A percentile compares a stretch with the other conserved stretches of the same genome.
These are phyloP conservation scores for Acrobasis repandana DNA, from an alignment of 2,888 invertebrate genomes.

Conservation along the genomic window DNA sequence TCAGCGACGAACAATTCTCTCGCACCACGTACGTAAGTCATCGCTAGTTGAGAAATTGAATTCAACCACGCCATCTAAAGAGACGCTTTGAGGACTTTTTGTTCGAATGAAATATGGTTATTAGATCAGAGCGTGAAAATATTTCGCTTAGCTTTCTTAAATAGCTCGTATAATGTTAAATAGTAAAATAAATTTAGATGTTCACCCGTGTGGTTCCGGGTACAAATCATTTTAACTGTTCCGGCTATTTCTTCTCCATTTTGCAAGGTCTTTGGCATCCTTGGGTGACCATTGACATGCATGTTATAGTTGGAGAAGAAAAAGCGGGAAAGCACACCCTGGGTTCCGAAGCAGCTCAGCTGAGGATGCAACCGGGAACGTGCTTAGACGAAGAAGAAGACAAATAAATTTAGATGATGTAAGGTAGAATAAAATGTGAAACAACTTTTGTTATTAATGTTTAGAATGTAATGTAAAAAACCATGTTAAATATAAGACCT, in stretches of 20 bases:
- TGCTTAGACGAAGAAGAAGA: no score
- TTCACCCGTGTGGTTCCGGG: no score
- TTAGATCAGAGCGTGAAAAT: slow-evolving; percentile 4
- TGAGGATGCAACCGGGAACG: no score
- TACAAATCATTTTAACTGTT: no score
- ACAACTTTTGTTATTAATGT: background rate
- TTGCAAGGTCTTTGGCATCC: no score
- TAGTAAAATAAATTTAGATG: background rate
- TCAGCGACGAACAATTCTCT: slow-evolving; percentile 23
- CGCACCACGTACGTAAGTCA: slow-evolving; percentile 22
- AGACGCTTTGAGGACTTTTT: slow-evolving; percentile 10
- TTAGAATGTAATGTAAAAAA: background rate
- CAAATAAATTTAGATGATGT: background rate
- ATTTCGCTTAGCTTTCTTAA: background rate
- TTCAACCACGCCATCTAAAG: slow-evolving; percentile 19
- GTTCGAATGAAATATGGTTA: slow-evolving; percentile 11
- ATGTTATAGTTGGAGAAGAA: no score
- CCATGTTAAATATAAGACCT: background rate
- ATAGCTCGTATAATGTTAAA: background rate
- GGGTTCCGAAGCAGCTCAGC: no score
- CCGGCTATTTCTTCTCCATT: no score
- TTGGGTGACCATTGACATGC: no score
- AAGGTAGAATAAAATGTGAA: no score
- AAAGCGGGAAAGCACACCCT: no score
- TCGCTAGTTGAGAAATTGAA: slow-evolving; percentile 24